phyloP scores from a whole-genome alignment of 2,888 invertebrate genomes.

The Dione vanillae region DNA sequence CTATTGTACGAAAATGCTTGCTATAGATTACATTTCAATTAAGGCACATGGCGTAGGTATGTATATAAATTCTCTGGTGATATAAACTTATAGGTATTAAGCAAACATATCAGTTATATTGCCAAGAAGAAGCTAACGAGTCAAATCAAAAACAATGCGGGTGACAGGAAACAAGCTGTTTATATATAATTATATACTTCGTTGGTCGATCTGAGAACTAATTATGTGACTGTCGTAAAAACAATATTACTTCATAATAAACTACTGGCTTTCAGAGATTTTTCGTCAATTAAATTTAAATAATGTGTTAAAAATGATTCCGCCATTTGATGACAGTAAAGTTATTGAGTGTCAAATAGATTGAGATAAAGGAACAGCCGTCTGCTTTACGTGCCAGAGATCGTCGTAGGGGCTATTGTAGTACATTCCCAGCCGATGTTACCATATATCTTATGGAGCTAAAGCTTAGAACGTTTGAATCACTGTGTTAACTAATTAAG shows the following conservation, averaged over 20 bases:
- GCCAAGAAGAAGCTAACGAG: background rate
- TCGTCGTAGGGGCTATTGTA: conserved; percentile 69
- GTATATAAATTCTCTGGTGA: background rate
- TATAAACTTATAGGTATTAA: conserved; percentile 11
- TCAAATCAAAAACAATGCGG: conserved; percentile 38
- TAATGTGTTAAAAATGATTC: conserved; percentile 64
- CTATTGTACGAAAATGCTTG: too few species aligned
- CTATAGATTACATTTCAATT: background rate
- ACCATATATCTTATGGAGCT: conserved; percentile 71
- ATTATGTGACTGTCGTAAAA: conserved; percentile 22
- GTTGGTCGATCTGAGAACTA: conserved; percentile 6
- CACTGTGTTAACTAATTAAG: background rate
- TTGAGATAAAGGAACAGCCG: conserved; percentile 77
- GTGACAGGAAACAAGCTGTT: conserved; percentile 40
- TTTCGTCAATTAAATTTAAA: conserved; percentile 43
- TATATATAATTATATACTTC: conserved; percentile 24
- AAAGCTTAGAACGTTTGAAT: conserved; percentile 60
- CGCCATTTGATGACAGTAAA: conserved; percentile 64
- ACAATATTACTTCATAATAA: conserved; percentile 26
- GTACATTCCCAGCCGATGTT: conserved; percentile 74
- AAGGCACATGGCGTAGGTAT: background rate
- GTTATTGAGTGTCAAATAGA: conserved; percentile 79
- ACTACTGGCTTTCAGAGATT: conserved; percentile 28
- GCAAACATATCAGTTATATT: background rate
- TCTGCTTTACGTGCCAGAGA: conserved; percentile 70